phyloP scores from a whole-genome alignment of 2,797 vertebrate genomes.

The Notolabrus celidotus region DNA sequence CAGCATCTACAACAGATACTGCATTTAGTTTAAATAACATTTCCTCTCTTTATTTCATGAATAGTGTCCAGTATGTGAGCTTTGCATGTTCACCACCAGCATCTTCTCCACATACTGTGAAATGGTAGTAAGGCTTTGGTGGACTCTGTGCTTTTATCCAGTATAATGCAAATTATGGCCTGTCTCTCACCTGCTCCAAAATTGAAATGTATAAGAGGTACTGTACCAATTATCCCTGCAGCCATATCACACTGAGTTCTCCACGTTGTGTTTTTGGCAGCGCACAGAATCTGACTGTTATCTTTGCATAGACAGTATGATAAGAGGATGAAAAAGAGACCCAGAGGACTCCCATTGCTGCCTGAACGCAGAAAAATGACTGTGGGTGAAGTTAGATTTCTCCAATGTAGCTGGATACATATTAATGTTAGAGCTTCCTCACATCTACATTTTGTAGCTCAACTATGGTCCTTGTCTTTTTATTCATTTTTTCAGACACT shows the following conservation, averaged over 20 bases:
- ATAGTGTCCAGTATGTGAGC: neutral
- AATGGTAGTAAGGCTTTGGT: neutral
- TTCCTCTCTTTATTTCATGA: neutral
- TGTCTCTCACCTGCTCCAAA: slow-evolving; percentile 7
- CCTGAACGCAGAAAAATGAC: slow-evolving; percentile 9
- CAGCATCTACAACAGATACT: neutral
- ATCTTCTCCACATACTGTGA: neutral
- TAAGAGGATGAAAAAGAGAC: slow-evolving; percentile 14
- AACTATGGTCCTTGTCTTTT: too few relatives aligned
- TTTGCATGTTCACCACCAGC: neutral
- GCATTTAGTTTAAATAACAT: neutral
- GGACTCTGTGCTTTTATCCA: slow-evolving; percentile 1
- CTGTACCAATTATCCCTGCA: slow-evolving; percentile 1
- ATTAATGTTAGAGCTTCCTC: neutral
- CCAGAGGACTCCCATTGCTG: slow-evolving; percentile 10
- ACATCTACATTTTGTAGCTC: neutral
- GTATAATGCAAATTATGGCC: neutral
- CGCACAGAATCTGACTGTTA: neutral
- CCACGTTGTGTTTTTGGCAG: slow-evolving; percentile 10
- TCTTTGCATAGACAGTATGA: slow-evolving; percentile 13
- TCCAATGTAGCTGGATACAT: neutral
- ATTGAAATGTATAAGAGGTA: slow-evolving; percentile 1
- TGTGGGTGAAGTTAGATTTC: neutral
- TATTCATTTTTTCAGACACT: too few relatives aligned
- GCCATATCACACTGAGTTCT: slow-evolving; percentile 3